Evolutionary conservation across 2,113 vertebrate species (phyloP).

Genomic region (Osmerus eperlanus): DNA sequence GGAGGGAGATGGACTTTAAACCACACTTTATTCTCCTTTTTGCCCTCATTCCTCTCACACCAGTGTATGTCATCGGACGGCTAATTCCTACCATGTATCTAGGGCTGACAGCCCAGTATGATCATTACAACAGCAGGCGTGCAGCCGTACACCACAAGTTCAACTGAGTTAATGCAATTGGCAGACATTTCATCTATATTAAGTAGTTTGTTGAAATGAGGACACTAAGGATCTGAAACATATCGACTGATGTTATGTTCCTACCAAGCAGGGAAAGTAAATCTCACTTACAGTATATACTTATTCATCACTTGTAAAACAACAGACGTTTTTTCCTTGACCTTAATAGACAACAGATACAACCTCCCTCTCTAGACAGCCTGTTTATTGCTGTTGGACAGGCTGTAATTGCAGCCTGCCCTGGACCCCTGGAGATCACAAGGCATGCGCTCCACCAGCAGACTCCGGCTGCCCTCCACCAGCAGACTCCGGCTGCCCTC

Average conservation of each 20-base stretch:
- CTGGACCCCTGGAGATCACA: too few relatives aligned
- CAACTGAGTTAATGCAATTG: too few relatives aligned
- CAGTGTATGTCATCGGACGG: too few relatives aligned
- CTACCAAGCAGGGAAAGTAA: background rate
- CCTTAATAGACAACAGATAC: conserved; percentile 42
- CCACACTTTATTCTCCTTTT: too few relatives aligned
- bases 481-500: too few relatives aligned
- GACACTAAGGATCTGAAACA: conserved; percentile 19
- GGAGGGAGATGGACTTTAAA: conserved; percentile 14
- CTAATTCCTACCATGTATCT: too few relatives aligned
- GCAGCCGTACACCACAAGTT: too few relatives aligned
- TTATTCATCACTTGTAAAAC: conserved; percentile 42
- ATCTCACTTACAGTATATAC: conserved; percentile 25
- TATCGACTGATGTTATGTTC: background rate
- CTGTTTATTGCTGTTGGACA: conserved; percentile 20
- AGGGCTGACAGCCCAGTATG: too few relatives aligned
- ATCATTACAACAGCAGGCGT: too few relatives aligned
- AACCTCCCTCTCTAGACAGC: conserved; percentile 30
- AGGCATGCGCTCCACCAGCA: conserved; percentile 5
- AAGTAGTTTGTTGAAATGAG: background rate
- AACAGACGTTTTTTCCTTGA: conserved; percentile 33
- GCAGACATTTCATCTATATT: too few relatives aligned
- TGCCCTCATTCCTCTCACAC: too few relatives aligned
- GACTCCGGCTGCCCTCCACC: too few relatives aligned
- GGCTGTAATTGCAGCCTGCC: background rate